Evolutionary conservation across 2,797 vertebrate genomes (phyloP).

Genomic region (Sciaenops ocellatus): DNA sequence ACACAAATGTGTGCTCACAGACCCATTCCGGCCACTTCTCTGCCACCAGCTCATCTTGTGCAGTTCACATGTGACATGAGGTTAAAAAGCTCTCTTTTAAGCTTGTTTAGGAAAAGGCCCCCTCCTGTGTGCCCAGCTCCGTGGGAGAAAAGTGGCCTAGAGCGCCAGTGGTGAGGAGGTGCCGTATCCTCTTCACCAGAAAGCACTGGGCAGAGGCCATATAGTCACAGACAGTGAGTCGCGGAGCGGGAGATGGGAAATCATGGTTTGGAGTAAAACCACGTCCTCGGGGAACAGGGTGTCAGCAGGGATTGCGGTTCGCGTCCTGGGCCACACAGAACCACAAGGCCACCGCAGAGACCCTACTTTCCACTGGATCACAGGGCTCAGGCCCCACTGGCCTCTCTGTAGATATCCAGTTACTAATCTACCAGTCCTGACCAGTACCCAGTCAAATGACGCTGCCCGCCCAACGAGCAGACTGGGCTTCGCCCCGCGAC

Average conservation of each 20-base stretch:
- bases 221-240: slow-evolving; percentile 70
- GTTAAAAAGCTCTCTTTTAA: slow-evolving; percentile 58
- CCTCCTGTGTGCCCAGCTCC: slow-evolving; percentile 53
- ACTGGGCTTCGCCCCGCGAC: slow-evolving; percentile 65
- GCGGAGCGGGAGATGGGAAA: slow-evolving; percentile 77
- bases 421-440: slow-evolving; percentile 83
- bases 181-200: slow-evolving; percentile 64
- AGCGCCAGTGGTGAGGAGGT: slow-evolving; percentile 58
- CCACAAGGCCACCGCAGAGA: slow-evolving; percentile 72
- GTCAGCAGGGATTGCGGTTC: slow-evolving; percentile 81
- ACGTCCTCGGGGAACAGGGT: slow-evolving; percentile 82
- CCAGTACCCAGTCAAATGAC: slow-evolving; percentile 73
- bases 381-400: slow-evolving; percentile 78
- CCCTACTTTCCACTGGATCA: slow-evolving; percentile 81
- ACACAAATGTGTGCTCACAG: slow-evolving; percentile 65
- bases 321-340: slow-evolving; percentile 67
- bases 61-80: slow-evolving; percentile 67
- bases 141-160: slow-evolving; percentile 71
- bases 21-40: slow-evolving; percentile 60
- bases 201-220: slow-evolving; percentile 64
- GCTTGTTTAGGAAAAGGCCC: slow-evolving; percentile 38
- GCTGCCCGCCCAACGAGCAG: slow-evolving; percentile 68
- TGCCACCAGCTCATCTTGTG: slow-evolving; percentile 58
- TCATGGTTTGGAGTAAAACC: slow-evolving; percentile 83
- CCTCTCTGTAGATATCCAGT: slow-evolving; percentile 80